Evolutionary conservation across 2,113 vertebrate species (phyloP), one percentile per base, ranked within the genome.

Genomic region (Xiphophorus hellerii): DNA sequence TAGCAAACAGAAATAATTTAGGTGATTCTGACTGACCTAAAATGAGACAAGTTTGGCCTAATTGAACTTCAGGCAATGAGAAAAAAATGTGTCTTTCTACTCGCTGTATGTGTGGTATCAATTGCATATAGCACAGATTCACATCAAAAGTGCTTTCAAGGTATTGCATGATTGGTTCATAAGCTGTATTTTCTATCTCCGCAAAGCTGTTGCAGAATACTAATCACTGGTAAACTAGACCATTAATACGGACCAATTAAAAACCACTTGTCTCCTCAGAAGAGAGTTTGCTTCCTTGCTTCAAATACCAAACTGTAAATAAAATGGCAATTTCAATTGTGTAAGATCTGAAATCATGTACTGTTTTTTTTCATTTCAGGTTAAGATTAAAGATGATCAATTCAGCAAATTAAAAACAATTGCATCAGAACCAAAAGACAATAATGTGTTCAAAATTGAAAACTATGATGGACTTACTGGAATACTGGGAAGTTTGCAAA

Each of bases 401-500:
- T 0, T 92, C 25, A 0, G 42, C 0, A 84, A 70, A 69, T 87
- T 94, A 7, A 7, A 0, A 0, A 0, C 0, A 0, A 74, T 95
- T 11, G 89, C 91, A 31, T 94, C 94, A 54, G 27, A 93, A 1
- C 94, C 93, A 0, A 88, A 84, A 35, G 1, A 66, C 0, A 80
- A 76, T 51, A 88, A 93, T 62, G 70, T 85, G 25, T 95, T 94
- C 51, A 44, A 77, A 58, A 95, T 95, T 5, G 0, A 93, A 0
- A 1, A 93, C 6, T 94, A 95, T 9, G 0, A 37, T 0, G 89
- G 88, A 58, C 95, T 97, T 3, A 84, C 37, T 17, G 84, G 69
- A 62, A 63, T 94, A 11, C 90, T 97, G 72, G 83, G 83, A n/a
- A 92, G 92, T 0, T 86, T 96, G 28, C 94, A 96, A 37, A 93